Conservation (phyloP, 2,113 vertebrate genomes). For the Bombycilla garrulus region DNA sequence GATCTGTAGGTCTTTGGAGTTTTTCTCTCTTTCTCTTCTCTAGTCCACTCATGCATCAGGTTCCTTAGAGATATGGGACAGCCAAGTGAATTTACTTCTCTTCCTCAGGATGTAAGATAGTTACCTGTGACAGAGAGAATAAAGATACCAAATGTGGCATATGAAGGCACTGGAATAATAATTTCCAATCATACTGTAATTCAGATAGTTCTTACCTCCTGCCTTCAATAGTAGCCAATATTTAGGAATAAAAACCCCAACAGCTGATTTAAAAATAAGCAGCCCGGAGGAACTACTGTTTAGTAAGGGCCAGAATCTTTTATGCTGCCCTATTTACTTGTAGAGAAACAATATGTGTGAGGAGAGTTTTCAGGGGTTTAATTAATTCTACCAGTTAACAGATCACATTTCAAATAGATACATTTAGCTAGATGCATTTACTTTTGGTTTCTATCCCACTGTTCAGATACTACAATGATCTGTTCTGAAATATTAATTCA, state of each 20-base stretch:
- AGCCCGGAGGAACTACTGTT: not conserved
- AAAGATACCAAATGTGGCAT: not conserved
- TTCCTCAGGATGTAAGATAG: not conserved
- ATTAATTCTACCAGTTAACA: not conserved
- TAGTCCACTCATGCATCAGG: conserved; percentile 38
- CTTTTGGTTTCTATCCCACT: not conserved
- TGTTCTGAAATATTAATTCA: not conserved
- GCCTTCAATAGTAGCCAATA: not conserved
- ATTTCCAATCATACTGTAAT: not conserved
- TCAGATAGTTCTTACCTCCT: not conserved
- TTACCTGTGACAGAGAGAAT: conserved; percentile 17
- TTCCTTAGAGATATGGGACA: not conserved
- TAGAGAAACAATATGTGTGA: not conserved
- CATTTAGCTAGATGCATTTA: not conserved
- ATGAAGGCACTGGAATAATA: not conserved
- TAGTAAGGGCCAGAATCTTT: not conserved
- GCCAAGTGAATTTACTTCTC: not conserved
- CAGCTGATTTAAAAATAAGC: not conserved
- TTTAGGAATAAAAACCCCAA: not conserved
- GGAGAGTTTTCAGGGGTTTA: not conserved
- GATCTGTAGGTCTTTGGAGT: not conserved
- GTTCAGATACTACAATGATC: not conserved
- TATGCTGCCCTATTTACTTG: not conserved
- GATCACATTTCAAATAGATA: not conserved
- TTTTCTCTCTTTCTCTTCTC: not conserved